phyloP scores from a whole-genome alignment of 2,113 vertebrate genomes.

The Protobothrops mucrosquamatus region DNA sequence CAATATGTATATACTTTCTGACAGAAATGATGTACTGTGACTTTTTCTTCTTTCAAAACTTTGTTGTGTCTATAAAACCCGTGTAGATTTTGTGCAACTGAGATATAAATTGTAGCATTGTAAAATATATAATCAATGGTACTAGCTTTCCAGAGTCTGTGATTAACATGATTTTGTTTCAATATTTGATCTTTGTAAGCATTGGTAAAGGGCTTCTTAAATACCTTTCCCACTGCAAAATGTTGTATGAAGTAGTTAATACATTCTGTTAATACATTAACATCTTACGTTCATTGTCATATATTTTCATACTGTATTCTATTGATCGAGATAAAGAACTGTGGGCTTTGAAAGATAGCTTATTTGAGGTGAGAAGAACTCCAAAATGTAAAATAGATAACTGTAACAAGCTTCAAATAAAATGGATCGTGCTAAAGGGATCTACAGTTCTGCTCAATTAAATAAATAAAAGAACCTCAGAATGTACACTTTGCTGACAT shows the following conservation, averaged over 20 bases:
- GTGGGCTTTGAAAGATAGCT: not conserved
- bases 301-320: not conserved
- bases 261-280: slow-evolving; percentile 36
- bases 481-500: not conserved
- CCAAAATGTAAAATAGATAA: not conserved
- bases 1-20: not conserved
- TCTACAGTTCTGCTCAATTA: not conserved
- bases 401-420: not conserved
- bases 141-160: slow-evolving; percentile 35
- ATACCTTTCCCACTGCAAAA: slow-evolving; percentile 42
- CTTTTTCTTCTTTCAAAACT: slow-evolving; percentile 28
- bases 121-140: slow-evolving; percentile 19
- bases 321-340: not conserved
- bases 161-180: slow-evolving; percentile 47
- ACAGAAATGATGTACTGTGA: slow-evolving; percentile 40
- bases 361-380: not conserved
- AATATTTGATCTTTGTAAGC: slow-evolving; percentile 42
- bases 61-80: slow-evolving; percentile 42
- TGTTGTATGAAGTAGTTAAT: slow-evolving; percentile 56
- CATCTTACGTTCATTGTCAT: slow-evolving; percentile 51
- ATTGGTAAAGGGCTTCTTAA: slow-evolving; percentile 64
- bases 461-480: not conserved
- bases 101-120: slow-evolving; percentile 31
- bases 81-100: slow-evolving; percentile 14
- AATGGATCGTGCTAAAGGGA: not conserved